Conservation (phyloP, 2,113 vertebrate genomes). For the Fulica atra region DNA sequence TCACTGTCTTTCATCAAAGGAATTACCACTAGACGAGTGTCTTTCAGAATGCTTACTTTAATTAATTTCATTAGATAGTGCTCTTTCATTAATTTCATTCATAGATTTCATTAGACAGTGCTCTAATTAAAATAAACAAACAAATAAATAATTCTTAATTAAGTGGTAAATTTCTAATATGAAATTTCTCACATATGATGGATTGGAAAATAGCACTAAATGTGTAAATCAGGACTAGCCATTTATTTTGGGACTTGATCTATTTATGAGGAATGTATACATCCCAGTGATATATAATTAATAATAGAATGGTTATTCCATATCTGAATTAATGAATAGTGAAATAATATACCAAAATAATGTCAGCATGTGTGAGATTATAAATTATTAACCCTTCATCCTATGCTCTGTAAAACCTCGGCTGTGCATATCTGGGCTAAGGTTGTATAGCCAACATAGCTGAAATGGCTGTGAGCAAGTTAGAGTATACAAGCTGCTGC, state of each 20-base stretch:
- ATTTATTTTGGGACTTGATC: background rate
- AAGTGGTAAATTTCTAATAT: background rate
- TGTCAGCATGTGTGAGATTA: background rate
- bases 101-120: background rate
- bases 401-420: background rate
- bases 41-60: background rate
- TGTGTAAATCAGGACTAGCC: background rate
- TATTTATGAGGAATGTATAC: background rate
- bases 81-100: background rate
- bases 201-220: background rate
- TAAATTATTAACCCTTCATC: background rate
- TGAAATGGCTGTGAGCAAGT: background rate
- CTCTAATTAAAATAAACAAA: background rate
- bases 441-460: background rate
- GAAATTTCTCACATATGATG: background rate
- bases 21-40: background rate
- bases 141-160: background rate
- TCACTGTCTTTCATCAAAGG: background rate
- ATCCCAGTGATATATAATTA: background rate
- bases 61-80: background rate
- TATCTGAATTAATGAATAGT: background rate
- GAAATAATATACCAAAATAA: background rate
- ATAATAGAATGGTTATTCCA: background rate
- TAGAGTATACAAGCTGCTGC: background rate
- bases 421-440: background rate